Evolutionary conservation across 1,140 invertebrate genomes (phyloP).

Genomic region (Diachasma alloeum): DNA sequence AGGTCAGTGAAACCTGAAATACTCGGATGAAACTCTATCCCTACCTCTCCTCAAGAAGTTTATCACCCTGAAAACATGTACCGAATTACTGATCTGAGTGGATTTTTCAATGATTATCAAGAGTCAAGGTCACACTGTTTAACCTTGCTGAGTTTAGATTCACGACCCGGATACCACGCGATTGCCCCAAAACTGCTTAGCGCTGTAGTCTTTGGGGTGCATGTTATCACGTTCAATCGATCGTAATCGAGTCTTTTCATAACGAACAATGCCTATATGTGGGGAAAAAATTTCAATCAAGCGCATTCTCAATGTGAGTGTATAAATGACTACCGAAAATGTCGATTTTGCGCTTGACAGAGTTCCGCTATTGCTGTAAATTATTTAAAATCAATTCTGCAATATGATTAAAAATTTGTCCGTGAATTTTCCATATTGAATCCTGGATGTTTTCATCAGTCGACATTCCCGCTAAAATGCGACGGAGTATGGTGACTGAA

Average conservation of each 20-base stretch:
- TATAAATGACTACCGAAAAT: neutral
- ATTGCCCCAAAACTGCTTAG: constrained; percentile 25
- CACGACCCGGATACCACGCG: constrained; percentile 27
- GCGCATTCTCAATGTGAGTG: neutral
- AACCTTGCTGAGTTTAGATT: constrained; percentile 27
- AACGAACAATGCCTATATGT: neutral
- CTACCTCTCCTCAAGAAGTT: neutral
- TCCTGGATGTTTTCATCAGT: too few relatives aligned
- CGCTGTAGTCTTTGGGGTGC: neutral
- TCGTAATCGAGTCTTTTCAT: neutral
- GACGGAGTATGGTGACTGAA: too few relatives aligned
- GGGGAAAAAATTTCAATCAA: neutral
- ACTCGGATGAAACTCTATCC: neutral
- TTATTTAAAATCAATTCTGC: too few relatives aligned
- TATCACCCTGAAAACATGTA: neutral
- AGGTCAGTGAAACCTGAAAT: constrained; percentile 70
- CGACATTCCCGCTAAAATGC: too few relatives aligned
- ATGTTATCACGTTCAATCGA: neutral
- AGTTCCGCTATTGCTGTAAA: too few relatives aligned
- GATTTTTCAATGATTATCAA: constrained; percentile 16
- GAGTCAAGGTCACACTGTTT: constrained; percentile 20
- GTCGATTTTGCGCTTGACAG: neutral
- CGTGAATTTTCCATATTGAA: too few relatives aligned
- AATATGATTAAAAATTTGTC: too few relatives aligned
- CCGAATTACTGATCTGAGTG: neutral